Percentiles rank a stretch among this genome's conserved stretches.
These are phyloP conservation scores for Oostethus manadensis DNA, from an alignment of 2,113 vertebrate genomes.

Conservation along the genomic window DNA sequence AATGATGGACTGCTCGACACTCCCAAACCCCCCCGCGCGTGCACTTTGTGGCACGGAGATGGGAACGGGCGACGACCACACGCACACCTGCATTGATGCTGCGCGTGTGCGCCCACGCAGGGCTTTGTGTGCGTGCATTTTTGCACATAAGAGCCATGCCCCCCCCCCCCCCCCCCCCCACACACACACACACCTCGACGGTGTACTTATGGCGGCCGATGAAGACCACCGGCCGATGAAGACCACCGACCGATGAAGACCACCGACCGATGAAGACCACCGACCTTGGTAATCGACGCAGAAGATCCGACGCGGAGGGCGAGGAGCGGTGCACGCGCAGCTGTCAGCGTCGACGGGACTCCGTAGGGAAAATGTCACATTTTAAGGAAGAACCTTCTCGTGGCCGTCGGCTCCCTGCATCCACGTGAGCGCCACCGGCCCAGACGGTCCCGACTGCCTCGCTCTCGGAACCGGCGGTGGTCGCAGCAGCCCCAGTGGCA, in stretches of 20 bases:
- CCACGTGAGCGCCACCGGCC: slow-evolving; percentile 43
- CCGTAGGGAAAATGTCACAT: slow-evolving; percentile 63
- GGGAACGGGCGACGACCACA: slow-evolving; percentile 5
- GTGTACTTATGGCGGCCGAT: too few species aligned
- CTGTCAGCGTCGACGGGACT: slow-evolving; percentile 28
- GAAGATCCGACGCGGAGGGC: slow-evolving; percentile 41
- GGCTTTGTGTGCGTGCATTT: not conserved
- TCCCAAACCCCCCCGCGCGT: slow-evolving; percentile 11
- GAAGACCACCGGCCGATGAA: too few species aligned
- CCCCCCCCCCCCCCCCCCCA: too few species aligned
- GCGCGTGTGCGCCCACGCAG: too few species aligned
- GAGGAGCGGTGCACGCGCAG: slow-evolving; percentile 30
- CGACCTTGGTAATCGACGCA: slow-evolving; percentile 64
- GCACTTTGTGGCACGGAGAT: slow-evolving; percentile 30
- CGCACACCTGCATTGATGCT: not conserved
- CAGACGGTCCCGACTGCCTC: slow-evolving; percentile 40
- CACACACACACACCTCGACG: too few species aligned
- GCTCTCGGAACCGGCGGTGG: slow-evolving; percentile 3
- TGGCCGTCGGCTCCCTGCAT: slow-evolving; percentile 38
- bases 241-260: too few species aligned
- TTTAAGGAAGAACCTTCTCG: slow-evolving; percentile 41
- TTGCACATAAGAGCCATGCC: too few species aligned
- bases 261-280: slow-evolving; percentile 35
- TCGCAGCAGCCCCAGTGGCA: not conserved
- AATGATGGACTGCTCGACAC: slow-evolving; percentile 47